Percentiles rank a stretch among this genome's conserved stretches.
phyloP scores from a whole-genome alignment of 1,140 invertebrate genomes.

The Macrobrachium rosenbergii region DNA sequence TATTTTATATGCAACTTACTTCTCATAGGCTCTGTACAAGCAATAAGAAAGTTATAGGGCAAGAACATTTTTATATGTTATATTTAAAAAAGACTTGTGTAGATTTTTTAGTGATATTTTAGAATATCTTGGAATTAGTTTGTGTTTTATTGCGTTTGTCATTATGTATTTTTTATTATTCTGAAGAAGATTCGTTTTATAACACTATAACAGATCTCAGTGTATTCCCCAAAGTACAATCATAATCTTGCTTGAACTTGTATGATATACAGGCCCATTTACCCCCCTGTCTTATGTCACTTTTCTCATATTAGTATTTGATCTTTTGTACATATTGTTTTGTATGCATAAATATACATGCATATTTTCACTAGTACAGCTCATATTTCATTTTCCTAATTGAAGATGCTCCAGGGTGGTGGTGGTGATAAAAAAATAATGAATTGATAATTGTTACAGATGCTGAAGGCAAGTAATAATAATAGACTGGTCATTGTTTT shows the following conservation, averaged over 20 bases:
- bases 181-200: constrained; percentile 15
- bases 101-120: too few species aligned
- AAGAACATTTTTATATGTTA: too few species aligned
- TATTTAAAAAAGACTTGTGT: too few species aligned
- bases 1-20: too few species aligned
- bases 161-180: constrained; percentile 39
- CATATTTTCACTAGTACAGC: constrained; percentile 57
- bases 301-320: constrained; percentile 41
- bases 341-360: constrained; percentile 60
- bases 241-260: constrained; percentile 42
- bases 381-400: background rate
- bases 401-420: too few species aligned
- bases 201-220: constrained; percentile 60
- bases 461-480: too few species aligned
- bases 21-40: too few species aligned
- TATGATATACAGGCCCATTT: constrained; percentile 27
- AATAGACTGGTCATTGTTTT: too few species aligned
- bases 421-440: background rate
- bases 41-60: too few species aligned
- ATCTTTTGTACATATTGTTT: constrained; percentile 58
- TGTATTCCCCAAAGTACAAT: constrained; percentile 59
- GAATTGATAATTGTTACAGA: too few species aligned
- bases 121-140: background rate
- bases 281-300: constrained; percentile 20
- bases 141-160: background rate